These are phyloP conservation scores for Argyrosomus japonicus DNA, from an alignment of 2,113 vertebrate genomes.

Conservation along the genomic window DNA sequence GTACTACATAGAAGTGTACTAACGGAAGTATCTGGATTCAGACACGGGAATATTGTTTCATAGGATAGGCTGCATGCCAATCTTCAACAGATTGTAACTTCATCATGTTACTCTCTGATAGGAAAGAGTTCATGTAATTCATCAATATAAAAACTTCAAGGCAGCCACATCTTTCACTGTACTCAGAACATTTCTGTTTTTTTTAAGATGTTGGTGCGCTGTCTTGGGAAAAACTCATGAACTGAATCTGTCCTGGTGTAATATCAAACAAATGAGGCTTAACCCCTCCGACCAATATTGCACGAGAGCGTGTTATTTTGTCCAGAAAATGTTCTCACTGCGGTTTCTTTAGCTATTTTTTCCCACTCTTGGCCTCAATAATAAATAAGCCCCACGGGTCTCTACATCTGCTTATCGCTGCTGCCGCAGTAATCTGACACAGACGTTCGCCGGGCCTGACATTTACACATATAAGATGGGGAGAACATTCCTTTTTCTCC, in stretches of 20 bases:
- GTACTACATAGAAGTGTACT: too few relatives aligned
- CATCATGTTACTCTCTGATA: too few relatives aligned
- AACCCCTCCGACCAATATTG: conserved; percentile 35
- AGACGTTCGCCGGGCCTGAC: conserved; percentile 59
- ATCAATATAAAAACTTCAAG: not conserved
- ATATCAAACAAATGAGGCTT: conserved; percentile 13
- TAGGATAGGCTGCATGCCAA: too few relatives aligned
- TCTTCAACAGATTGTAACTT: too few relatives aligned
- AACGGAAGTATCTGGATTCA: too few relatives aligned
- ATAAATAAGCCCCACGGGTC: conserved; percentile 64
- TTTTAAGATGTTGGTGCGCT: not conserved
- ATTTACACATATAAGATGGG: conserved; percentile 50
- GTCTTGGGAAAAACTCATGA: conserved; percentile 37
- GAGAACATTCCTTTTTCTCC: conserved; percentile 66
- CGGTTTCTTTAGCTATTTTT: conserved; percentile 17
- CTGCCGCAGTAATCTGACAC: conserved; percentile 71
- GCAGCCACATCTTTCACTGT: not conserved
- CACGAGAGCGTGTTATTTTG: conserved; percentile 64
- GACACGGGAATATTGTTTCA: too few relatives aligned
- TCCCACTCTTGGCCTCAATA: conserved; percentile 53
- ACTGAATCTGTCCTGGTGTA: not conserved
- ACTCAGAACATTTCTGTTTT: not conserved
- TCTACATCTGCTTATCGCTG: conserved; percentile 76
- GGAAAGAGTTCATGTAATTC: too few relatives aligned
- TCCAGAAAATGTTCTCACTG: conserved; percentile 35